Percentiles rank a stretch among this genome's conserved stretches.
These are phyloP conservation scores for Orius insidiosus DNA, from an alignment of 1,140 invertebrate species.

Conservation along the genomic window DNA sequence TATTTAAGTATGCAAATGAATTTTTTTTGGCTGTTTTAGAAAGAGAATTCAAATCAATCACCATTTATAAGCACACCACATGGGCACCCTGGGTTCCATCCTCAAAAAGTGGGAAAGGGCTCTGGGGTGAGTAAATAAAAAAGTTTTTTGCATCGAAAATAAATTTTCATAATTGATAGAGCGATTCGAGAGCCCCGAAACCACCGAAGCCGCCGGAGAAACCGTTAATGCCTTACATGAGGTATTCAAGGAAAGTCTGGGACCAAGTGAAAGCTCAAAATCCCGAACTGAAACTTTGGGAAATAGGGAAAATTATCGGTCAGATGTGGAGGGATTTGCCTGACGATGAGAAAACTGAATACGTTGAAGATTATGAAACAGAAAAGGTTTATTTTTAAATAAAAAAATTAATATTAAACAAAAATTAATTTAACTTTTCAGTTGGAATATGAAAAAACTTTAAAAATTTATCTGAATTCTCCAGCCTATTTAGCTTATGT, in stretches of 20 bases:
- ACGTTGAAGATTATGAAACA: conserved; percentile 89
- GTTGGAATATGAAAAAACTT: conserved; percentile 81
- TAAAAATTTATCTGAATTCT: conserved; percentile 94
- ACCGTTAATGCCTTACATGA: conserved; percentile 95
- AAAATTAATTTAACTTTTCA: conserved; percentile 25
- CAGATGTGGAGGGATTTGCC: conserved; percentile 95
- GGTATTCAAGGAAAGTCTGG: conserved; percentile 90
- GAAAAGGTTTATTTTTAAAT: conserved; percentile 60
- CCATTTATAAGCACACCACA: conserved; percentile 75
- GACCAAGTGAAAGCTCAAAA: conserved; percentile 90
- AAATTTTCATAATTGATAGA: conserved; percentile 21
- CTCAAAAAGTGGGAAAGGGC: conserved; percentile 72
- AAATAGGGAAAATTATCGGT: conserved; percentile 96
- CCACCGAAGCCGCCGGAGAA: conserved; percentile 93
- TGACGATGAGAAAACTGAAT: conserved; percentile 84
- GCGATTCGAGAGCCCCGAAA: conserved; percentile 65
- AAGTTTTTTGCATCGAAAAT: not conserved
- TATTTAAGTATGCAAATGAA: not conserved
- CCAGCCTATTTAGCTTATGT: conserved; percentile 88
- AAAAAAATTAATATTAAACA: not conserved
- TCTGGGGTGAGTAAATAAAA: not conserved
- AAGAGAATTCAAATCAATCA: conserved; percentile 38
- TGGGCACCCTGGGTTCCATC: conserved; percentile 82
- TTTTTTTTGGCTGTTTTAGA: conserved; percentile 27
- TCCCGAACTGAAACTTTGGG: conserved; percentile 91